Percentiles rank a stretch among this genome's conserved stretches.
These are phyloP conservation scores for Plusia festucae DNA, from an alignment of 2,888 invertebrate species.

Conservation along the genomic window DNA sequence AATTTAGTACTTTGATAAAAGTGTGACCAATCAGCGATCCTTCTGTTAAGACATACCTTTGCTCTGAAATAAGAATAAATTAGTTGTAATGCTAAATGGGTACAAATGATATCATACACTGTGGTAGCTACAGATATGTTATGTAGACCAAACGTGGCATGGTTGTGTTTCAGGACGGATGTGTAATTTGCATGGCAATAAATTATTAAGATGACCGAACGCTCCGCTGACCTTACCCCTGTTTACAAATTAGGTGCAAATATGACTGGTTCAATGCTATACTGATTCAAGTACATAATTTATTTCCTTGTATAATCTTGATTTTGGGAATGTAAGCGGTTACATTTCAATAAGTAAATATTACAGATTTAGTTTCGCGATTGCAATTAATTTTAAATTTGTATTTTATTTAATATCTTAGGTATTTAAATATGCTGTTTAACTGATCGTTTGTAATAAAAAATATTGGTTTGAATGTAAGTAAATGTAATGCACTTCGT, in stretches of 20 bases:
- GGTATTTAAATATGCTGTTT: no score
- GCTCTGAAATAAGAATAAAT: no score
- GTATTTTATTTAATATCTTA: no score
- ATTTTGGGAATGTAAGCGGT: background rate
- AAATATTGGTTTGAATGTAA: no score
- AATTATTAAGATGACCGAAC: conserved; percentile 76
- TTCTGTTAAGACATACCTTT: no score
- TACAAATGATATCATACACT: background rate
- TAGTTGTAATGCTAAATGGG: no score
- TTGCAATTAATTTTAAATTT: background rate
- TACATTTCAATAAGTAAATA: background rate
- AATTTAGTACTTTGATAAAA: no score
- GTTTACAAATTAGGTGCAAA: conserved; percentile 76
- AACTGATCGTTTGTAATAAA: no score
- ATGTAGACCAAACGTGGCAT: conserved; percentile 14
- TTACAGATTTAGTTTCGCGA: background rate
- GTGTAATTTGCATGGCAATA: conserved; percentile 76
- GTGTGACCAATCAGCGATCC: no score
- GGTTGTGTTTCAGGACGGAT: conserved; percentile 63
- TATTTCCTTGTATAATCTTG: background rate
- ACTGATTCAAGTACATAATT: conserved; percentile 7
- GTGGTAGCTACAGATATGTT: conserved; percentile 13
- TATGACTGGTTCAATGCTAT: conserved; percentile 57
- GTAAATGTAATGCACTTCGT: no score
- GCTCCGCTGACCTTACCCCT: conserved; percentile 69